Base-by-base conservation (phyloP, 2,888 invertebrate species). In the Nebria brevicollis region DNA sequence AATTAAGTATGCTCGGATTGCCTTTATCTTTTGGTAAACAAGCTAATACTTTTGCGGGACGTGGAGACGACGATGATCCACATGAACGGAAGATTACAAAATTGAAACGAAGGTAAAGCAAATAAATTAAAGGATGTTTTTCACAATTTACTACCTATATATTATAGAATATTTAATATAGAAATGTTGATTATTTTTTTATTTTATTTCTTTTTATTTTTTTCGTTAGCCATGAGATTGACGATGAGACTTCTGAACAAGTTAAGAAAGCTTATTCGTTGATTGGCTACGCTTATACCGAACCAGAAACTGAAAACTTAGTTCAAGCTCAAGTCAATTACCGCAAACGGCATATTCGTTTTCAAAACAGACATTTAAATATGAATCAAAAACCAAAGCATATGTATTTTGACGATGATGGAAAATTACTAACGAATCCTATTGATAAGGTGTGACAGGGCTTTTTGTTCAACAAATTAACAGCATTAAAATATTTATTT, bases 341-440 rank as follows among this genome's bases (percentile, higher is more conserved):
- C 86, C 91, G 92, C 81, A 94, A 94, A 87, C 91, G 91, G 41
- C 90, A 92, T 82, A 91, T 92, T 1, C 90, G 92, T 83, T 87
- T 90, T 68, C 92, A 92, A 85, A 92, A 92, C 86, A 88, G 92
- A 20, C 90, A 90, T 83, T 86, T 92, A 15, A 91, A 90, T 85
- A 90, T 94, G 83, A 86, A 84, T 70, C 77, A 84, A 34, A 87
- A 87, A 84, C 82, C 86, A 13, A 82, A 90, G 85, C 94, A 94
- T 86, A 92, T 91, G 11, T 92, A 92, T 84, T 94, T 93, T 84
- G 93, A 94, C 86, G 93, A 94, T 73, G 93, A 94, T 84, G 94
- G 93, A 0, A 92, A 92, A 83, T 89, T 91, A 83, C 87, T 89
- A 66, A 85, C 87, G 0, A 88, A 77, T 80, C 78, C 79, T 5